These are phyloP conservation scores for Craseonycteris thonglongyai DNA, from an alignment of 2,113 vertebrate species.

Conservation along the genomic window DNA sequence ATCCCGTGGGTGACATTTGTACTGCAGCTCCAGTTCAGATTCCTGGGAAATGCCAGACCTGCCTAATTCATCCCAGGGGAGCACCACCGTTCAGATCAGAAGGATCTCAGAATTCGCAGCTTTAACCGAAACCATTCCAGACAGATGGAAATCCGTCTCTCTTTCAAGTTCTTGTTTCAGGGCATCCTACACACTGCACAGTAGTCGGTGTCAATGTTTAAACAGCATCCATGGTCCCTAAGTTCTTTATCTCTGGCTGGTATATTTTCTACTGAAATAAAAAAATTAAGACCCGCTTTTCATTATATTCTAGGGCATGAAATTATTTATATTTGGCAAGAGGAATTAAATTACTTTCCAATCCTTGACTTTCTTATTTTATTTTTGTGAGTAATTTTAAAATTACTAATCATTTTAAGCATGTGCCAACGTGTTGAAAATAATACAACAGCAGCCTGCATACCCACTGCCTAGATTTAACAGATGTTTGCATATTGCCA, in stretches of 20 bases:
- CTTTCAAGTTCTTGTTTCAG: background rate
- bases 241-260: background rate
- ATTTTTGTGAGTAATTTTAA: conserved; percentile 16
- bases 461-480: background rate
- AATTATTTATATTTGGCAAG: background rate
- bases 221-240: background rate
- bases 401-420: background rate
- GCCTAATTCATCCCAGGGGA: background rate
- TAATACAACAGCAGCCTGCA: background rate
- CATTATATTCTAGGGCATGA: background rate
- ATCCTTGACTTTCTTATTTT: background rate
- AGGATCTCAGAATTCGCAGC: background rate
- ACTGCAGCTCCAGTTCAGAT: background rate
- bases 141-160: background rate
- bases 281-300: conserved; percentile 17
- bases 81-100: background rate
- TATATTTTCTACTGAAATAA: conserved; percentile 1
- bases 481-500: background rate
- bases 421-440: background rate
- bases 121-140: background rate
- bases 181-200: background rate
- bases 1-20: background rate
- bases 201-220: background rate
- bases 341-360: background rate
- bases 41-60: background rate